Evolutionary conservation across 2,113 vertebrate genomes (phyloP).

Genomic region (Eonycteris spelaea): DNA sequence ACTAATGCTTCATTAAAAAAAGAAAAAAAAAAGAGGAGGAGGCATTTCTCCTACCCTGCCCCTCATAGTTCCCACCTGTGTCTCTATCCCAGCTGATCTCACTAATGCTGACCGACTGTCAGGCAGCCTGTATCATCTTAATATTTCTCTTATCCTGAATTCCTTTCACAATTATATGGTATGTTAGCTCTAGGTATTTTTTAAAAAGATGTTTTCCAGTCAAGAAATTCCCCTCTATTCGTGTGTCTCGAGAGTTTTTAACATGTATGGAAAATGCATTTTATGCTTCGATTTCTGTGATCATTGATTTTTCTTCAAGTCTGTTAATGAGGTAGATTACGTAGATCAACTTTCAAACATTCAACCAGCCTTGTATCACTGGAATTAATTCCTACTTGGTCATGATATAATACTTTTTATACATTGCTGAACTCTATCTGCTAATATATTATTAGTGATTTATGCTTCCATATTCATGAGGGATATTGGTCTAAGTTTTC

Average conservation of each 20-base stretch:
- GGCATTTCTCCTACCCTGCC: not conserved
- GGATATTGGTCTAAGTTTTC: not conserved
- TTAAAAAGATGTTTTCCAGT: not conserved
- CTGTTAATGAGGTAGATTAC: not conserved
- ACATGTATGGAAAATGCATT: not conserved
- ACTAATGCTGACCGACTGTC: not conserved
- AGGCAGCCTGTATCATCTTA: not conserved
- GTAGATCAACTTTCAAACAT: not conserved
- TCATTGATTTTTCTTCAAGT: not conserved
- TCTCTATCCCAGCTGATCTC: not conserved
- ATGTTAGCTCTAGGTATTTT: not conserved
- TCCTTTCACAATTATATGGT: not conserved
- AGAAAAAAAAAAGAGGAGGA: not conserved
- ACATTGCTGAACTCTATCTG: not conserved
- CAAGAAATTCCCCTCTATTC: not conserved
- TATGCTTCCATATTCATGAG: not conserved
- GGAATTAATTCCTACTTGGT: not conserved
- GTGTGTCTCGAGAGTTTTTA: not conserved
- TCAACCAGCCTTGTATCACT: not conserved
- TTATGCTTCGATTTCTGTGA: not conserved
- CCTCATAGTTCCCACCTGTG: not conserved
- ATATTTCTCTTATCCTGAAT: conserved; percentile 26
- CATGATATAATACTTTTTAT: not conserved
- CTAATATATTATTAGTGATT: not conserved
- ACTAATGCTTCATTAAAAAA: not conserved